These are phyloP conservation scores for Onthophagus sagittarius DNA, from an alignment of 2,888 invertebrate genomes.

Conservation along the genomic window DNA sequence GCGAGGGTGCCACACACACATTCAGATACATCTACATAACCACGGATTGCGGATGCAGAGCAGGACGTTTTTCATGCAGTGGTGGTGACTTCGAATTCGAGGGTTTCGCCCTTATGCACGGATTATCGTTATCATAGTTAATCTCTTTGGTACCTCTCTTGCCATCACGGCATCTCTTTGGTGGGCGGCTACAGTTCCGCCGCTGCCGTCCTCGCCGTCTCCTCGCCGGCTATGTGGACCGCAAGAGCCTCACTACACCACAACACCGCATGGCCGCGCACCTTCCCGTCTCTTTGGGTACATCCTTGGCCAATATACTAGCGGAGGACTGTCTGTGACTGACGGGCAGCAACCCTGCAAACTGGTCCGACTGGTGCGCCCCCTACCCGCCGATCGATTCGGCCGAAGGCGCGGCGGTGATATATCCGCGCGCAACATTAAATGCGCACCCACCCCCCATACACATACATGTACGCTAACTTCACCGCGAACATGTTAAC, in stretches of 20 bases:
- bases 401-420: constrained; percentile 48
- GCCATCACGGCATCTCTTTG: constrained; percentile 68
- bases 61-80: constrained; percentile 1
- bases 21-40: not conserved
- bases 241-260: constrained; percentile 26
- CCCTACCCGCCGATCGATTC: constrained; percentile 41
- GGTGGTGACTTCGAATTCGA: not conserved
- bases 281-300: constrained; percentile 40
- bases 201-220: constrained; percentile 36
- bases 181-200: constrained; percentile 51
- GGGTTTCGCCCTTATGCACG: not conserved
- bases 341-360: constrained; percentile 46
- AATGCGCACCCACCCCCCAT: constrained; percentile 19
- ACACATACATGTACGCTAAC: not conserved
- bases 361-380: constrained; percentile 44
- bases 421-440: constrained; percentile 24
- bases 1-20: constrained; percentile 13
- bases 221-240: constrained; percentile 25
- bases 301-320: constrained; percentile 45
- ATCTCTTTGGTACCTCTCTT: constrained; percentile 57
- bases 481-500: not conserved
- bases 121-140: not conserved
- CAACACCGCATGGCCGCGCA: constrained; percentile 40
- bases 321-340: constrained; percentile 41
- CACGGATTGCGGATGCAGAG: not conserved